A percentile compares a stretch with the other conserved stretches of the same genome.
Conservation (phyloP, 2,113 vertebrate species). For the Scomber scombrus region DNA sequence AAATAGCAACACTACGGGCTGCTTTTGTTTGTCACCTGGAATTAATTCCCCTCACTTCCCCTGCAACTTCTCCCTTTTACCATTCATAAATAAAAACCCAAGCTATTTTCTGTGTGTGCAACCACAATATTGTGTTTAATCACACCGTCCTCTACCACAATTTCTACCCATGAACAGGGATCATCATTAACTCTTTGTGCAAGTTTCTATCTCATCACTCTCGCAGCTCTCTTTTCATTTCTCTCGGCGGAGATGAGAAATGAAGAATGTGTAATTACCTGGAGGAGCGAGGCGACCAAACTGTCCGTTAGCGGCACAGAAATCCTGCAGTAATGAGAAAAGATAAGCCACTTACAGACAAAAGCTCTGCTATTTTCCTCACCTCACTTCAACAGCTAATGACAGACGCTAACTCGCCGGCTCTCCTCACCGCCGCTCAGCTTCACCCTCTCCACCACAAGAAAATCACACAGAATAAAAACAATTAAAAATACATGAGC, state of each 20-base stretch:
- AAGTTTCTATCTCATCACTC: conserved; percentile 29
- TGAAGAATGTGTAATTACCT: conserved; percentile 70
- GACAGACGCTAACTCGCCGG: conserved; percentile 32
- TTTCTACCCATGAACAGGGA: background rate
- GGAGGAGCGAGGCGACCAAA: conserved; percentile 33
- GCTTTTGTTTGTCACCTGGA: background rate
- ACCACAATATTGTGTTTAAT: conserved; percentile 5
- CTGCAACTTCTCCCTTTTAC: background rate
- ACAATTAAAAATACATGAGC: conserved; percentile 1
- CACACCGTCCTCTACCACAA: background rate
- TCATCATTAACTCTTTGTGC: conserved; percentile 51
- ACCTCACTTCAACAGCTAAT: conserved; percentile 52
- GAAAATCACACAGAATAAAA: background rate
- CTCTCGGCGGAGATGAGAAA: conserved; percentile 28
- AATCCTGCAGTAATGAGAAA: conserved; percentile 71
- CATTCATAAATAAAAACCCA: background rate
- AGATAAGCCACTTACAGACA: conserved; percentile 63
- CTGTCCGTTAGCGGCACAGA: conserved; percentile 40
- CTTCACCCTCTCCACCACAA: background rate
- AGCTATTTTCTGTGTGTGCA: background rate
- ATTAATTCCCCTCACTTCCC: background rate
- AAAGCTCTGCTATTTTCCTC: conserved; percentile 57
- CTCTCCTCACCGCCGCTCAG: conserved; percentile 6
- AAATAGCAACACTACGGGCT: too few relatives aligned
- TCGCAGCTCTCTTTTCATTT: conserved; percentile 18